phyloP scores from a whole-genome alignment of 2,797 vertebrate species.

The Bryconaethiops microstoma region DNA sequence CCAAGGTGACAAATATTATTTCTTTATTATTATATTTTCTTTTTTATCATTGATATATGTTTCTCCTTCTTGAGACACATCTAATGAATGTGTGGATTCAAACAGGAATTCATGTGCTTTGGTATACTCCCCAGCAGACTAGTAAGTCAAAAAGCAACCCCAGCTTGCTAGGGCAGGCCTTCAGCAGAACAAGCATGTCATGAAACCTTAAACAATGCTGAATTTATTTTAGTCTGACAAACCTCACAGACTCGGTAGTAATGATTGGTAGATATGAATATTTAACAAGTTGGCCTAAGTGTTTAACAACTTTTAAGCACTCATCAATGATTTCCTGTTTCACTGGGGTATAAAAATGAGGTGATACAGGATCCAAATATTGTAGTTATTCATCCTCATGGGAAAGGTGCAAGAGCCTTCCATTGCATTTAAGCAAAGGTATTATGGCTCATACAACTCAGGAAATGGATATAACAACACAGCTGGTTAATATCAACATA shows the following conservation, averaged over 20 bases:
- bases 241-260: background rate
- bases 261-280: background rate
- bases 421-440: too few relatives aligned
- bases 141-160: background rate
- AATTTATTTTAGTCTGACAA: conserved; percentile 1
- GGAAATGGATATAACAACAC: too few relatives aligned
- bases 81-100: background rate
- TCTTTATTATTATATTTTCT: too few relatives aligned
- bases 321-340: too few relatives aligned
- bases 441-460: too few relatives aligned
- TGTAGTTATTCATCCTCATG: too few relatives aligned
- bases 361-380: too few relatives aligned
- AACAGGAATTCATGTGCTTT: background rate
- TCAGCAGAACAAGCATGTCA: background rate
- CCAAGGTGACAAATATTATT: background rate
- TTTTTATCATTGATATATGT: background rate
- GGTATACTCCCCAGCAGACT: background rate
- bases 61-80: background rate
- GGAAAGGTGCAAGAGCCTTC: too few relatives aligned
- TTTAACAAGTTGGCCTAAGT: too few relatives aligned
- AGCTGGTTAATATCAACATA: too few relatives aligned
- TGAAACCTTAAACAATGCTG: background rate
- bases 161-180: background rate
- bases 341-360: too few relatives aligned
- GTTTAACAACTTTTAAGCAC: too few relatives aligned